Base-by-base conservation (phyloP, 1,140 invertebrate genomes). In the Homarus americanus region DNA sequence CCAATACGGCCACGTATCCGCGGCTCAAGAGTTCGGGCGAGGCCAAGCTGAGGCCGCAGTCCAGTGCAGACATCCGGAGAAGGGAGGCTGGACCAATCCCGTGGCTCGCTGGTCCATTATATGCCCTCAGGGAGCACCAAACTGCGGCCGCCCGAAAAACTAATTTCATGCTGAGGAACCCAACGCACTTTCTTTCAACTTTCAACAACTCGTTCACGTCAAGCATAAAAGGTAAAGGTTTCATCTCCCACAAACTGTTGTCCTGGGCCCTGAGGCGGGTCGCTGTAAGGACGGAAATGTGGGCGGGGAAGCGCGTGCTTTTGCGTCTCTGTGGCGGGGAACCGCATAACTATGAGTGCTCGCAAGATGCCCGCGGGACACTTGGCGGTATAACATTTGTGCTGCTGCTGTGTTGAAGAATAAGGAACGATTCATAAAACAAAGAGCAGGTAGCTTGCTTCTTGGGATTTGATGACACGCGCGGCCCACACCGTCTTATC, bases 341-440 rank as follows among this genome's bases (percentile, higher is more conserved):
- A 75, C 79, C 78, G 44, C 79, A 82, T 89, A 89, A 89, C 87
- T 89, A 89, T 89, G 87, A 89, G 87, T 89, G 87, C 78, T 82
- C 87, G 78, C 78, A 89, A 89, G 87, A 82, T 82, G 79, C 87
- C 87, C 87, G 78, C 41, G 87, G 79, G 87, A 89, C 87, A 82
- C 87, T 89, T 89, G 87, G 66, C 78, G 63, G 87, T 82, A 89
- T 89, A 89, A 89, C 78, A 82, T 82, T 89, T 89, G 87, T 89
- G 87, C 87, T 89, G 79, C 78, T 82, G 69, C 87, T 89, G 79
- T 89, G 87, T 89, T 89, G 78, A 89, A 89, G 87, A 89, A 89
- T 82, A 89, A 89, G 87, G 79, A 89, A 89, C 87, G 87, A 89
- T 89, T 89, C 87, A 89, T 89, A 89, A 89, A 89, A 89, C 87